Conservation (phyloP, 2,113 vertebrate species). For the Ranitomeya imitator region DNA sequence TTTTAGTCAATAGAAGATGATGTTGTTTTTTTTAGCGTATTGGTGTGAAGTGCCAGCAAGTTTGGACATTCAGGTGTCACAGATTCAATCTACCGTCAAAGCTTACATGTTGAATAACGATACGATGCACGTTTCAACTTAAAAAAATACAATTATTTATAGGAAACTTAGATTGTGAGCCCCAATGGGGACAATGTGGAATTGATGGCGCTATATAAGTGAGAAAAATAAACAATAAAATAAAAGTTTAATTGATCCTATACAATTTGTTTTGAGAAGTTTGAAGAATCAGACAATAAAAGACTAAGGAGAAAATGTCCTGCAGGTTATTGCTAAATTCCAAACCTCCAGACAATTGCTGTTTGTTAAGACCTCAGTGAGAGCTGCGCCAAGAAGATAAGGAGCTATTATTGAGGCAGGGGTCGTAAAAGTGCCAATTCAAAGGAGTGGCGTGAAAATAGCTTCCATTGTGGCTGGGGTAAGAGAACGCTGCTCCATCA, state of each 20-base stretch:
- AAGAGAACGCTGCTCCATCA: neutral
- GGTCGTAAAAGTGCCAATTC: conserved; percentile 30
- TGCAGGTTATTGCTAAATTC: conserved; percentile 32
- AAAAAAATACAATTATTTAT: no score
- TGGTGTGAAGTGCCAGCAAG: neutral
- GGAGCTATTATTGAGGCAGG: conserved; percentile 11
- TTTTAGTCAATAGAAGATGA: no score
- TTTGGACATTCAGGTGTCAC: neutral
- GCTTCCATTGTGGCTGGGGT: neutral
- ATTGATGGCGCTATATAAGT: no score
- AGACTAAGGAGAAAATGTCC: conserved; percentile 2
- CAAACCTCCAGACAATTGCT: conserved; percentile 27
- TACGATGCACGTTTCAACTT: no score
- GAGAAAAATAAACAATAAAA: neutral
- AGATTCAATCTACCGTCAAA: no score
- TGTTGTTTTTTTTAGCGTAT: no score
- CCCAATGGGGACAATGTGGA: no score
- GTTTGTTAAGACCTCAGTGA: conserved; percentile 39
- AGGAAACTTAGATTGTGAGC: no score
- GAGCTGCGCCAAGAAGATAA: conserved; percentile 38
- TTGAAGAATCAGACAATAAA: neutral
- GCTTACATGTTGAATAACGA: no score
- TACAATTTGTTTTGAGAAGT: neutral
- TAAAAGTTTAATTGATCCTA: neutral
- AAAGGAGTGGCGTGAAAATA: neutral